Conservation (phyloP, 2,888 invertebrate species). For the Brachyopa scutellaris region DNA sequence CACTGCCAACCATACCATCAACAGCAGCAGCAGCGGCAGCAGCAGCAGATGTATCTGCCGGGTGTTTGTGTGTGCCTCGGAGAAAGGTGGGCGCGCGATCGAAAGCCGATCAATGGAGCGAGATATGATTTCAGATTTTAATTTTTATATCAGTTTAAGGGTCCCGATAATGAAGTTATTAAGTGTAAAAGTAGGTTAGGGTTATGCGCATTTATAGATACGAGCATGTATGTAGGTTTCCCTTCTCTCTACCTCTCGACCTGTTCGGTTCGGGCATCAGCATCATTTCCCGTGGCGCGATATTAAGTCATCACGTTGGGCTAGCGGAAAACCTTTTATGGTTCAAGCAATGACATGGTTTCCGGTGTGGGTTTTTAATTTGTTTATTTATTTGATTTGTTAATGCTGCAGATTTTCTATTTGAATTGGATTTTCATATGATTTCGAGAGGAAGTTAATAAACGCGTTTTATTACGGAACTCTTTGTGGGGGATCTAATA, state of each 20-base stretch:
- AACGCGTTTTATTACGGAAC: too few species aligned
- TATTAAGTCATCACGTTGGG: conserved; percentile 34
- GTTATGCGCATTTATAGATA: conserved; percentile 30
- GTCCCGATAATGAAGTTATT: conserved; percentile 66
- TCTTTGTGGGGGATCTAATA: too few species aligned
- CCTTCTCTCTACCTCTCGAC: too few species aligned
- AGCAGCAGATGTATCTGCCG: conserved; percentile 45
- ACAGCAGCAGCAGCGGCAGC: conserved; percentile 5
- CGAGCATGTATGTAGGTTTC: too few species aligned
- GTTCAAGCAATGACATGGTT: conserved; percentile 12
- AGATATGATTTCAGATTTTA: conserved; percentile 48
- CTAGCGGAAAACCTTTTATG: conserved; percentile 20
- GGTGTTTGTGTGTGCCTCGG: background rate
- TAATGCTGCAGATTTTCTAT: conserved; percentile 12
- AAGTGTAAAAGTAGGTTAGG: conserved; percentile 55
- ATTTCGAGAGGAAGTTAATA: too few species aligned
- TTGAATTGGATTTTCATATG: too few species aligned
- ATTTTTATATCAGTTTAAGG: conserved; percentile 59
- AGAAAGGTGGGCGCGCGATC: conserved; percentile 63
- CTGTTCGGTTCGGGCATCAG: background rate
- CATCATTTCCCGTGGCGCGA: conserved; percentile 23
- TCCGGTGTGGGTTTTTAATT: conserved; percentile 46
- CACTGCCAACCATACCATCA: background rate
- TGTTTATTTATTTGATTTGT: conserved; percentile 23
- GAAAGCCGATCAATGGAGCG: conserved; percentile 52